Conservation (phyloP, 2,113 vertebrate genomes). For the Xenotilapia longispinis region DNA sequence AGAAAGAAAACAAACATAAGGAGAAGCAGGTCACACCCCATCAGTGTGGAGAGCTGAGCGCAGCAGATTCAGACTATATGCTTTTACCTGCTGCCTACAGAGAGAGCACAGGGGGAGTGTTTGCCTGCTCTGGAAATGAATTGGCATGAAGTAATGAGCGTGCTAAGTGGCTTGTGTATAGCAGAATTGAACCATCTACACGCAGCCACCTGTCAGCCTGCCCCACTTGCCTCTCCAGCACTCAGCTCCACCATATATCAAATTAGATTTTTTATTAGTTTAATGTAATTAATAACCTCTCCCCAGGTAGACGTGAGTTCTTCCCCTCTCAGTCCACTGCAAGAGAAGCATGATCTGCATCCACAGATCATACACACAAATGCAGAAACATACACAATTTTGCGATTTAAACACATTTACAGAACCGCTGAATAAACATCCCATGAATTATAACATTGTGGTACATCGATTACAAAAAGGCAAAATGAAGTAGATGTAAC, state of each 20-base stretch:
- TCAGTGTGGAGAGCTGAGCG: slow-evolving; percentile 42
- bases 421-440: slow-evolving; percentile 18
- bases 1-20: slow-evolving; percentile 59
- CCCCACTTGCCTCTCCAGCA: slow-evolving; percentile 27
- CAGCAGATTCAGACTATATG: slow-evolving; percentile 33
- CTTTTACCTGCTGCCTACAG: slow-evolving; percentile 46
- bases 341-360: not conserved
- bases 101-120: slow-evolving; percentile 1
- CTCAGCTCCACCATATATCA: slow-evolving; percentile 50
- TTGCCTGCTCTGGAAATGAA: slow-evolving; percentile 14
- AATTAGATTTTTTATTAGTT: slow-evolving; percentile 52
- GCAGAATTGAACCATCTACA: not conserved
- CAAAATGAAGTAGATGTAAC: slow-evolving; percentile 74
- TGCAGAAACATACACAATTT: not conserved
- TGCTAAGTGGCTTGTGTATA: slow-evolving; percentile 37
- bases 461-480: slow-evolving; percentile 20
- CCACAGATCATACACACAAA: not conserved
- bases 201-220: slow-evolving; percentile 6
- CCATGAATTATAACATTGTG: not conserved
- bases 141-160: slow-evolving; percentile 53
- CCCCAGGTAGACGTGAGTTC: not conserved
- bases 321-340: not conserved
- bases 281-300: slow-evolving; percentile 55
- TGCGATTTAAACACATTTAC: not conserved
- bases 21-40: slow-evolving; percentile 57